Conservation (phyloP, 2,113 vertebrate genomes). For the Actenoides lindsayi region DNA sequence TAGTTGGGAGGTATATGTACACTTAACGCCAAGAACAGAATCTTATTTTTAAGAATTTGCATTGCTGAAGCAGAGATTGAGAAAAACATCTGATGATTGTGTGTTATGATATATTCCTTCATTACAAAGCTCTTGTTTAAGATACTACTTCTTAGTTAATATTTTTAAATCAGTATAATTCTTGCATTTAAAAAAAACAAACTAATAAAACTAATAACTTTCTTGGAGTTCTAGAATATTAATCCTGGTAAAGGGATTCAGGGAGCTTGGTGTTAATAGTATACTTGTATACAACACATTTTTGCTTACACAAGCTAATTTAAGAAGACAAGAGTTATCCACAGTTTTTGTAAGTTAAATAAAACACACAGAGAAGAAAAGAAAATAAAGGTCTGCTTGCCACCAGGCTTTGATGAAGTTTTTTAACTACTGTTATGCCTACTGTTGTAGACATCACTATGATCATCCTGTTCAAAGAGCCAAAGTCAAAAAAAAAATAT, state of each 20-base stretch:
- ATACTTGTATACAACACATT: neutral
- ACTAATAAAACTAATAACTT: neutral
- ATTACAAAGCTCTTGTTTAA: neutral
- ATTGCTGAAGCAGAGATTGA: neutral
- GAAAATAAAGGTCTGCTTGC: neutral
- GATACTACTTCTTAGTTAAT: neutral
- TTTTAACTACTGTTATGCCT: neutral
- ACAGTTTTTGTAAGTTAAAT: neutral
- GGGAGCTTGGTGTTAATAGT: neutral
- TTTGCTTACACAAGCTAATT: neutral
- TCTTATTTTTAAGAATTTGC: neutral
- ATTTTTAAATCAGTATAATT: neutral
- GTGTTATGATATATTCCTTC: neutral
- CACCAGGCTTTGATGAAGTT: neutral
- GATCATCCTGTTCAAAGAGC: neutral
- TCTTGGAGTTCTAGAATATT: neutral
- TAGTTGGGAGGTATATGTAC: neutral
- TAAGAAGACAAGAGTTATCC: neutral
- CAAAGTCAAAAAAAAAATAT: neutral
- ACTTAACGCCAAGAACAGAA: neutral
- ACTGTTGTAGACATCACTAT: neutral
- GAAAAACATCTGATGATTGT: neutral
- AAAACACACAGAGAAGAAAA: neutral
- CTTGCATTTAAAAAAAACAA: neutral
- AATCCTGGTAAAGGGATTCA: neutral